These are phyloP conservation scores for Hermetia illucens DNA, from an alignment of 1,140 invertebrate genomes.

Conservation along the genomic window DNA sequence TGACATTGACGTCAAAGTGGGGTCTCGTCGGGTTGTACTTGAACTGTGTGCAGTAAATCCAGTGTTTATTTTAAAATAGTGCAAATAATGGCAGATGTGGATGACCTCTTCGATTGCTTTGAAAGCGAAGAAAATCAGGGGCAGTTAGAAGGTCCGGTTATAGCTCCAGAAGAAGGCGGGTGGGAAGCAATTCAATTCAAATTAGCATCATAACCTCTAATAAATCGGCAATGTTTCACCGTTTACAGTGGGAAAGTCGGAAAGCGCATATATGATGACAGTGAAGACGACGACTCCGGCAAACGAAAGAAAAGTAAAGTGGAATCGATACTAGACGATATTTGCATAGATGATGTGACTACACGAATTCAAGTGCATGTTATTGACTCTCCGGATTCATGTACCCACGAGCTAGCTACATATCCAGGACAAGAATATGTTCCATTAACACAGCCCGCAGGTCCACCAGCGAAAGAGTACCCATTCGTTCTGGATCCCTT, in stretches of 20 bases:
- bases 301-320: slow-evolving; percentile 10
- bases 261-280: slow-evolving; percentile 5
- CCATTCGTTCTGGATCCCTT: slow-evolving; percentile 95
- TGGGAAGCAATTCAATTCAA: neutral
- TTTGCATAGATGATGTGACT: slow-evolving; percentile 21
- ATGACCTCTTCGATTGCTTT: slow-evolving; percentile 26
- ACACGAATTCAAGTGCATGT: slow-evolving; percentile 69
- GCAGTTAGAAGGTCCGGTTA: slow-evolving; percentile 7
- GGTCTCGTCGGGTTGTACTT: too few species aligned
- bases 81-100: slow-evolving; percentile 19
- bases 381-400: slow-evolving; percentile 77
- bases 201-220: neutral
- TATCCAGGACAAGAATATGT: slow-evolving; percentile 74
- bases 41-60: too few species aligned
- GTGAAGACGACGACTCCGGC: slow-evolving; percentile 3
- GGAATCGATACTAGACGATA: slow-evolving; percentile 30
- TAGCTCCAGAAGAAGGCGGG: slow-evolving; percentile 3
- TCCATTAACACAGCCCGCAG: slow-evolving; percentile 43
- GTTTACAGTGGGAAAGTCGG: neutral
- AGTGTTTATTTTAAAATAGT: too few species aligned
- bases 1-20: too few species aligned
- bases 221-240: neutral
- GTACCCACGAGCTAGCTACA: slow-evolving; percentile 85
- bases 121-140: slow-evolving; percentile 6
- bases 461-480: slow-evolving; percentile 81